Evolutionary conservation across 2,888 invertebrate species (phyloP).

Genomic region (Arge pagana): DNA sequence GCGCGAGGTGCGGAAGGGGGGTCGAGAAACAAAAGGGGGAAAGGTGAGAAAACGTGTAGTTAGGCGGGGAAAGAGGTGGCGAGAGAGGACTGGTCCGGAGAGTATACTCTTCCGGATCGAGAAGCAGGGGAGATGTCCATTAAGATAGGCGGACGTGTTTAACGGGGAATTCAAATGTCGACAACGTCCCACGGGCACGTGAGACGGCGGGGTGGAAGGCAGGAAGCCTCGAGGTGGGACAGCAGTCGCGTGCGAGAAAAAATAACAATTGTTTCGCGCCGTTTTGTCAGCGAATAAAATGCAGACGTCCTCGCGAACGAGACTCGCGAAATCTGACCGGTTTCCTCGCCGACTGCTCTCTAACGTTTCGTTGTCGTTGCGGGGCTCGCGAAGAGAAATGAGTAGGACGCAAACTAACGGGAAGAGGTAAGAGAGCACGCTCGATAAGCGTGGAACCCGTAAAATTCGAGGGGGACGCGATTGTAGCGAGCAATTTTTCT

Average conservation of each 20-base stretch:
- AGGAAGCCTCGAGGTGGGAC: constrained; percentile 16
- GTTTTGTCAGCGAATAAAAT: constrained; percentile 33
- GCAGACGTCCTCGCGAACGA: constrained; percentile 35
- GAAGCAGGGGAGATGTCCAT: constrained; percentile 44
- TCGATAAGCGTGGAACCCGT: no score
- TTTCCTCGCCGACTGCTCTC: no score
- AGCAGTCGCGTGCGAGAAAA: constrained; percentile 27
- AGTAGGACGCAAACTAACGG: no score
- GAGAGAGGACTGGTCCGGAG: background rate
- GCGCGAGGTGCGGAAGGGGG: background rate
- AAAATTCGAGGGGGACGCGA: no score
- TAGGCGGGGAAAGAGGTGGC: no score
- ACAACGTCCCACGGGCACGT: constrained; percentile 27
- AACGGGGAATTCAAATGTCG: constrained; percentile 46
- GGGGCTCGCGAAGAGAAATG: no score
- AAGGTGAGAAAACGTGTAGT: background rate
- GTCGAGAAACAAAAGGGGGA: constrained; percentile 2
- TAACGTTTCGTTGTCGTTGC: constrained; percentile 44
- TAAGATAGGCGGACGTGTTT: constrained; percentile 46
- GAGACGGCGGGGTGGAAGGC: background rate
- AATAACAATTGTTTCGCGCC: constrained; percentile 35
- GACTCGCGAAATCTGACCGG: constrained; percentile 39
- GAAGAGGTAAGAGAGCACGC: no score
- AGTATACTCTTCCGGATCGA: constrained; percentile 24
- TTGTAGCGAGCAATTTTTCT: no score